Conservation (phyloP, 2,113 vertebrate genomes). For the Puffinus mauretanicus region DNA sequence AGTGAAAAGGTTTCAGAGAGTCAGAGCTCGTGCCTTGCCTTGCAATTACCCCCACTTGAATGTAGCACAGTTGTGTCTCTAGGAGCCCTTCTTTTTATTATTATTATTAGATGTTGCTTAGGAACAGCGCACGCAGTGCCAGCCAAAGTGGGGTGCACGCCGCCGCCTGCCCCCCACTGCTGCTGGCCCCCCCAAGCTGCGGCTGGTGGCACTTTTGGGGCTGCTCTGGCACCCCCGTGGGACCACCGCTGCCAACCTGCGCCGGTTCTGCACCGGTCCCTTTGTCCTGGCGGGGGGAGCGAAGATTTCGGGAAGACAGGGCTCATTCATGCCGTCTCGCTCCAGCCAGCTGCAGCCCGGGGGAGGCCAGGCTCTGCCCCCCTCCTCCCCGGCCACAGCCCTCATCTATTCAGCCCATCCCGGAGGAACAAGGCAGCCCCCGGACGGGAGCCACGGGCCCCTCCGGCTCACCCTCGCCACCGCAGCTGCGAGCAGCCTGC, state of each 20-base stretch:
- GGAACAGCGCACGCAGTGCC: background rate
- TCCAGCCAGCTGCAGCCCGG: background rate
- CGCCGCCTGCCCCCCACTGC: background rate
- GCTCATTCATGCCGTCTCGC: background rate
- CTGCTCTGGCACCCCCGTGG: fast-evolving
- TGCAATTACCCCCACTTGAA: slow-evolving; percentile 7
- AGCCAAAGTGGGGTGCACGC: background rate
- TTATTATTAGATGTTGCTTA: background rate
- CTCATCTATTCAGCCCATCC: background rate
- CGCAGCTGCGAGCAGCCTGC: background rate
- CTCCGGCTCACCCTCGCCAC: background rate
- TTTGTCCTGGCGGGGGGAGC: background rate
- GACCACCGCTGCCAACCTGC: background rate
- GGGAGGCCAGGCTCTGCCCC: background rate
- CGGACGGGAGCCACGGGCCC: background rate
- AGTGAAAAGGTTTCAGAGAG: slow-evolving; percentile 30
- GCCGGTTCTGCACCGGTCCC: background rate
- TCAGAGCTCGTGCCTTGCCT: slow-evolving; percentile 52
- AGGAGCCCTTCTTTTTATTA: background rate
- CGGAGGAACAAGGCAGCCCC: background rate
- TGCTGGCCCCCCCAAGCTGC: background rate
- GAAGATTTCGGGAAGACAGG: background rate
- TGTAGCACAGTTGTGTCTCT: background rate
- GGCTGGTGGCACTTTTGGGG: background rate
- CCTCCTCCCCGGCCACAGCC: background rate